These are phyloP conservation scores for Morone saxatilis DNA, from an alignment of 2,113 vertebrate genomes.

Conservation along the genomic window DNA sequence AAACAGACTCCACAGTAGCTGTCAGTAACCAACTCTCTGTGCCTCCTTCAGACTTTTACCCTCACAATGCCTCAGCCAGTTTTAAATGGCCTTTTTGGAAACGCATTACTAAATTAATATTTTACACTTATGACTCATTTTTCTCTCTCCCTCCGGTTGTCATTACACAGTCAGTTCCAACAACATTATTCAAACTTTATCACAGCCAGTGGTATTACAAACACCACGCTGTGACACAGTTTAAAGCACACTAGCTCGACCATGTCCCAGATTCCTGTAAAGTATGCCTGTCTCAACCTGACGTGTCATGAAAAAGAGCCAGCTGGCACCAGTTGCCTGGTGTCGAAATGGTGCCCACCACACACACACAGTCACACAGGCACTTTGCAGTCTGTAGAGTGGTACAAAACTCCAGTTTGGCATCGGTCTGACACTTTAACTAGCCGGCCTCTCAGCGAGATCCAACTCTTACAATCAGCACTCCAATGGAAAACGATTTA, in stretches of 20 bases:
- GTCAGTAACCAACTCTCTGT: too few relatives aligned
- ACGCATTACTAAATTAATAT: not conserved
- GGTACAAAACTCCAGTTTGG: conserved; percentile 41
- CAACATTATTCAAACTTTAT: conserved; percentile 12
- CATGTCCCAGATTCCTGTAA: conserved; percentile 48
- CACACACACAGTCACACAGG: conserved; percentile 26
- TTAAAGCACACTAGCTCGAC: conserved; percentile 8
- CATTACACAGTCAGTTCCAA: not conserved
- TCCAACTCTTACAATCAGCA: conserved; percentile 35
- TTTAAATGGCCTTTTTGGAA: not conserved
- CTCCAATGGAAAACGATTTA: conserved; percentile 32
- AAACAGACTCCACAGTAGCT: too few relatives aligned
- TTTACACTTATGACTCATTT: not conserved
- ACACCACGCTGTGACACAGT: conserved; percentile 1
- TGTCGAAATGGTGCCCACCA: conserved; percentile 43
- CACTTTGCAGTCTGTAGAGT: conserved; percentile 65
- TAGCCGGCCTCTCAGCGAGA: conserved; percentile 16
- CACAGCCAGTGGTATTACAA: conserved; percentile 16
- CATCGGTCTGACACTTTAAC: conserved; percentile 43
- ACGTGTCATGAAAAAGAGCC: conserved; percentile 49
- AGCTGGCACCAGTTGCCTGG: conserved; percentile 51
- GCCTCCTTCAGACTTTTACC: not conserved
- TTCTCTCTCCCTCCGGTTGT: not conserved
- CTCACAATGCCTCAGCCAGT: not conserved
- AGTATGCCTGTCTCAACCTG: conserved; percentile 37